phyloP scores from a whole-genome alignment of 2,797 vertebrate species.

The Sebastolobus alascanus region DNA sequence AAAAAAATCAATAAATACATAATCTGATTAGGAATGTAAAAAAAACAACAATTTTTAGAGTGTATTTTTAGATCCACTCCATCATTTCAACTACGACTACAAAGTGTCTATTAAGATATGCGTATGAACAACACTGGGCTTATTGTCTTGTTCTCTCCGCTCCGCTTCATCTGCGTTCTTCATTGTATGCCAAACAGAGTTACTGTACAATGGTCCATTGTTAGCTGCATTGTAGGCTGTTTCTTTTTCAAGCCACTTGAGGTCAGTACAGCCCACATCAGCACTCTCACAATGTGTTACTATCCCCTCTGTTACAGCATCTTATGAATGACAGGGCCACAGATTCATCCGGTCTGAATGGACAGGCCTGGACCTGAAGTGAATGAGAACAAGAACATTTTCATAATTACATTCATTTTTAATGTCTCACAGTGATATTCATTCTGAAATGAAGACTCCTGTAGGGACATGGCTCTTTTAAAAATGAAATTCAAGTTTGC shows the following conservation, averaged over 20 bases:
- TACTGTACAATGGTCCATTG: constrained; percentile 69
- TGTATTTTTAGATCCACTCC: constrained; percentile 25
- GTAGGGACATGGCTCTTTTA: background rate
- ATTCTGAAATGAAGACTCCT: background rate
- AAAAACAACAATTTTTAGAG: background rate
- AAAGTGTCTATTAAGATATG: constrained; percentile 55
- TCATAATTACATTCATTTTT: background rate
- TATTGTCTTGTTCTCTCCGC: constrained; percentile 64
- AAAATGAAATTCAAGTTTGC: background rate
- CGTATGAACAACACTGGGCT: constrained; percentile 63
- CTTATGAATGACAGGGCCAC: constrained; percentile 31
- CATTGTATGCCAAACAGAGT: constrained; percentile 57
- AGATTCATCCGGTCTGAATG: constrained; percentile 30
- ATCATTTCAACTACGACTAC: constrained; percentile 44
- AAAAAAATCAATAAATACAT: background rate
- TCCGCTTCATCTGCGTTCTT: constrained; percentile 71
- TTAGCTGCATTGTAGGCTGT: constrained; percentile 33
- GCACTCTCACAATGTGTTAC: background rate
- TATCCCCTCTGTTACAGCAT: background rate
- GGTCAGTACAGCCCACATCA: constrained; percentile 68
- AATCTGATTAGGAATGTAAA: background rate
- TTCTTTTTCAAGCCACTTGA: constrained; percentile 67
- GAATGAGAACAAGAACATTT: constrained; percentile 3
- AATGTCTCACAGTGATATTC: background rate
- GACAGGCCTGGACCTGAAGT: background rate